phyloP scores from a whole-genome alignment of 2,797 vertebrate genomes.

The Tarsius wallacei region DNA sequence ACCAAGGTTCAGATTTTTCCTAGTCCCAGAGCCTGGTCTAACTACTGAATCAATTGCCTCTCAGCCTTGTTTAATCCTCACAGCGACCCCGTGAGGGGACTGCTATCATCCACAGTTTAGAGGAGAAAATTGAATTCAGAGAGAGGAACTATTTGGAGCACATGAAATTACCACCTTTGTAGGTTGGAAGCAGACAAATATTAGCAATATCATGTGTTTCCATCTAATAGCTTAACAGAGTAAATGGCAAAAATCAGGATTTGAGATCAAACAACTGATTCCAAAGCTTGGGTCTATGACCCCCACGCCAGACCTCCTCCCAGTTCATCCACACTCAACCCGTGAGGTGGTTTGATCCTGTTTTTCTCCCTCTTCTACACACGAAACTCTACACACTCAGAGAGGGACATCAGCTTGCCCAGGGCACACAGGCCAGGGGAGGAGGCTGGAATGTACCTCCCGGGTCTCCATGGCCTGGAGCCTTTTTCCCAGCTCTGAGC shows the following conservation, averaged over 20 bases:
- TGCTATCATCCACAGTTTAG: background rate
- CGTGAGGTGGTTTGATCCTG: background rate
- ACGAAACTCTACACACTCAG: background rate
- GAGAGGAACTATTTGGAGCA: background rate
- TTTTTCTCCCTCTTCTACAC: background rate
- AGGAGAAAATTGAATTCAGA: background rate
- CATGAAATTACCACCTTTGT: background rate
- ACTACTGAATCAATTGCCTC: background rate
- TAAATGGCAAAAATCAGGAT: slow-evolving; percentile 20
- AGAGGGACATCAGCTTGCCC: background rate
- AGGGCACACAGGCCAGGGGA: background rate
- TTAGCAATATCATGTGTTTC: background rate
- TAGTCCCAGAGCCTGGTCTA: background rate
- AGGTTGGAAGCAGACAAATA: background rate
- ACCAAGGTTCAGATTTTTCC: background rate
- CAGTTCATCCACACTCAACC: background rate
- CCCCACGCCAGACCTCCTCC: background rate
- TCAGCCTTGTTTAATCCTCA: background rate
- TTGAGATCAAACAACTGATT: slow-evolving; percentile 10
- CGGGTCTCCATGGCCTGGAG: background rate
- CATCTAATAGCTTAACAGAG: background rate
- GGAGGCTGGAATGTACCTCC: background rate
- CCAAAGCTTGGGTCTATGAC: background rate
- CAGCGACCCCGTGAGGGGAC: background rate
- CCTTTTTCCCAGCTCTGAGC: background rate